phyloP scores from a whole-genome alignment of 1,140 invertebrate species.

The Drosophila biarmipes region DNA sequence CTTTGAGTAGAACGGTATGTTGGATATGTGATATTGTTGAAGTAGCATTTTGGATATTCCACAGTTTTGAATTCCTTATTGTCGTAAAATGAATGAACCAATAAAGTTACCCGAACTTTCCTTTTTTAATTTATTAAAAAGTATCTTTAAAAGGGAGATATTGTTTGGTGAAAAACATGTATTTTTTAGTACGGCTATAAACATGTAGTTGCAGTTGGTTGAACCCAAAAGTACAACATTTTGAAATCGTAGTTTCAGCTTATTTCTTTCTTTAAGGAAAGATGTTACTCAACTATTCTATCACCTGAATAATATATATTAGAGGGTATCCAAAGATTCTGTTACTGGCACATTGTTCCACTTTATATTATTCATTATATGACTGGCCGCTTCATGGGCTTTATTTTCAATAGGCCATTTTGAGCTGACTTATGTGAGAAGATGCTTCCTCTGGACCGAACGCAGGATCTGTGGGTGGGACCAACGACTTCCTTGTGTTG shows the following conservation, averaged over 20 bases:
- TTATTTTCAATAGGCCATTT: slow-evolving; percentile 55
- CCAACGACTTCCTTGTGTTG: slow-evolving; percentile 62
- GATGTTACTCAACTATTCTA: no score
- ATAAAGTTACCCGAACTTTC: no score
- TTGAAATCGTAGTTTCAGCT: no score
- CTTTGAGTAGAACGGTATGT: not conserved
- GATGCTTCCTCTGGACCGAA: not conserved
- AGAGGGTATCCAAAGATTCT: not conserved
- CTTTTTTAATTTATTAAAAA: no score
- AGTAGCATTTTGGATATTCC: not conserved
- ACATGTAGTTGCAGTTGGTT: no score
- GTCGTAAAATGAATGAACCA: no score
- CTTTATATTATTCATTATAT: slow-evolving; percentile 59
- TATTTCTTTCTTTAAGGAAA: no score
- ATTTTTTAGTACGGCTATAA: no score
- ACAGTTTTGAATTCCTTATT: no score
- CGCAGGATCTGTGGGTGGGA: slow-evolving; percentile 13
- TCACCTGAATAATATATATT: not conserved
- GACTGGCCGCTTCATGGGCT: slow-evolving; percentile 51
- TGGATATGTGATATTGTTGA: not conserved
- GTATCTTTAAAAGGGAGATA: no score
- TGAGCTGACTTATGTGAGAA: slow-evolving; percentile 6
- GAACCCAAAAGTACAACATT: no score
- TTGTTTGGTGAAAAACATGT: no score
- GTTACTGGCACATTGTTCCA: not conserved